Percentiles rank a stretch among this genome's conserved stretches.
Conservation (phyloP, 2,888 invertebrate species). For the Sympetrum striolatum region DNA sequence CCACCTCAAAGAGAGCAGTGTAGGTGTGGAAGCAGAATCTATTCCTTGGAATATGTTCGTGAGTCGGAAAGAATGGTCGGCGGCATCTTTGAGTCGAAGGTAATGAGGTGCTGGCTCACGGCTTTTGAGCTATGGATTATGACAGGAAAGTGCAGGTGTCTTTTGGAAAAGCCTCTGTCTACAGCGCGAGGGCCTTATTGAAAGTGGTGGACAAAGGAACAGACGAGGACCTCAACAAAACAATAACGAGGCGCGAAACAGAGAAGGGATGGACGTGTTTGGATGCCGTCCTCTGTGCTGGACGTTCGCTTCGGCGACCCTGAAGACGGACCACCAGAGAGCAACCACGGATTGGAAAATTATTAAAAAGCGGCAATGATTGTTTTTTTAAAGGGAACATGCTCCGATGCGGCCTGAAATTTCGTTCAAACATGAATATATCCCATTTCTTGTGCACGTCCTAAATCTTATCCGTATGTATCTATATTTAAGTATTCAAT, state of each 20-base stretch:
- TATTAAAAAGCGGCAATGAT: no score
- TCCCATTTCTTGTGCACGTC: no score
- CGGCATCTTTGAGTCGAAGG: neutral
- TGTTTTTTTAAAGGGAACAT: no score
- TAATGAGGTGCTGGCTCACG: neutral
- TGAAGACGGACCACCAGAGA: no score
- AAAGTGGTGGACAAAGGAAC: neutral
- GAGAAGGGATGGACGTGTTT: neutral
- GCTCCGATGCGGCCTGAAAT: no score
- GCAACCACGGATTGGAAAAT: no score
- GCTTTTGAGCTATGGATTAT: neutral
- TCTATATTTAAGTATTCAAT: no score
- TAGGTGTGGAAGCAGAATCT: neutral
- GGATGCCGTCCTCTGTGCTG: neutral
- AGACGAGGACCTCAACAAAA: neutral
- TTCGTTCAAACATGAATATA: no score
- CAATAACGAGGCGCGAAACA: neutral
- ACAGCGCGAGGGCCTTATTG: neutral
- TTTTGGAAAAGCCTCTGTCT: neutral
- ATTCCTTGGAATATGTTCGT: neutral
- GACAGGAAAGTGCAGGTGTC: neutral
- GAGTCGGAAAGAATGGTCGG: neutral
- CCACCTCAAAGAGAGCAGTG: neutral
- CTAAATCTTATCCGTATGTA: no score
- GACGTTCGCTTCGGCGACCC: neutral